A percentile compares a stretch with the other conserved stretches of the same genome.
phyloP scores from a whole-genome alignment of 2,113 vertebrate species.

The Zapornia atra region DNA sequence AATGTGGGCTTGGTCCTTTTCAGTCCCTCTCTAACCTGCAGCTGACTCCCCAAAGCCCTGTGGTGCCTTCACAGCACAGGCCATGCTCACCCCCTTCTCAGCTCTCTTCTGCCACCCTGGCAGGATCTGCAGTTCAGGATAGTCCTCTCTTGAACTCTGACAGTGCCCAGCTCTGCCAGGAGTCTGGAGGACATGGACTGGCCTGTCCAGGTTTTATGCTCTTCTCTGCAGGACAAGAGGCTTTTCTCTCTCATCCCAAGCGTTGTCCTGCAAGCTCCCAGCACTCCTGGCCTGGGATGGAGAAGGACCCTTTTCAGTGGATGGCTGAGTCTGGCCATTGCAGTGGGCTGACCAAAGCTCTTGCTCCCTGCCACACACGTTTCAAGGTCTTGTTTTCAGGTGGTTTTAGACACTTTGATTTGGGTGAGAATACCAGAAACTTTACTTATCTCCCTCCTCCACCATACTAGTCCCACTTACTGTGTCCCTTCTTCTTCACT shows the following conservation, averaged over 20 bases:
- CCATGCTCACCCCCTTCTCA: rapidly evolving
- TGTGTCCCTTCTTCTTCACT: neutral
- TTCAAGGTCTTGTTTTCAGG: neutral
- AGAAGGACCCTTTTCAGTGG: neutral
- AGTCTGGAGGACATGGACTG: neutral
- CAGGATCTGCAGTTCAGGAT: neutral
- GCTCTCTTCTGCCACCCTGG: neutral
- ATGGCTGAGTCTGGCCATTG: neutral
- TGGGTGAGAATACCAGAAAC: neutral
- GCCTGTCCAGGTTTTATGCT: neutral
- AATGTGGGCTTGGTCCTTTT: neutral
- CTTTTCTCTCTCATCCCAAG: neutral
- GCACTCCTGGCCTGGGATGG: neutral
- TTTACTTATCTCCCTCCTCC: neutral
- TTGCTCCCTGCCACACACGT: neutral
- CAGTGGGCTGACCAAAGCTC: neutral
- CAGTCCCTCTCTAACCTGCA: neutral
- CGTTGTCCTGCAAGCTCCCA: neutral
- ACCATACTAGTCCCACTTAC: neutral
- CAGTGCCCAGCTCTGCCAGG: neutral
- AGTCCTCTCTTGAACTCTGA: neutral
- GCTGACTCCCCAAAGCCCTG: neutral
- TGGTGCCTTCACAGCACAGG: neutral
- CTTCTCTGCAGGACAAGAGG: neutral
- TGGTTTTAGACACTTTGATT: neutral